phyloP scores from a whole-genome alignment of 1,140 invertebrate genomes.

The Babylonia areolata region DNA sequence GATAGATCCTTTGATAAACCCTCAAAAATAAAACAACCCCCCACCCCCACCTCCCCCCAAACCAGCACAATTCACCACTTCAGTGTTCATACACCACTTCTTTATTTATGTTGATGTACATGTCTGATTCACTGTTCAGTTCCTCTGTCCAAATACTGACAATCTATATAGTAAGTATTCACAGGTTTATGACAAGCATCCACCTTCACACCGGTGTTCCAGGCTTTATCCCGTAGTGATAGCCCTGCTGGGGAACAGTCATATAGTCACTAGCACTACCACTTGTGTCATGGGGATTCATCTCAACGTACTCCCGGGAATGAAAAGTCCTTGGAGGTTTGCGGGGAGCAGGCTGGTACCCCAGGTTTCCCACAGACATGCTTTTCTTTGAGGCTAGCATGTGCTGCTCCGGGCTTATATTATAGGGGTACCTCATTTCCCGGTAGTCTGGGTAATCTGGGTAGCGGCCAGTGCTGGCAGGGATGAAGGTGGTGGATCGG shows the following conservation, averaged over 20 bases:
- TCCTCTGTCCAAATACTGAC: constrained; percentile 3
- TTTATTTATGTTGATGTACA: too few species aligned
- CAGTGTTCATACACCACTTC: too few species aligned
- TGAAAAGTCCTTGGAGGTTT: constrained; percentile 62
- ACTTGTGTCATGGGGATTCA: constrained; percentile 51
- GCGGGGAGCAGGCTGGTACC: constrained; percentile 51
- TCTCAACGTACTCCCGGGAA: constrained; percentile 56
- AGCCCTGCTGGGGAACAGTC: constrained; percentile 38
- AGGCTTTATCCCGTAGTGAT: constrained; percentile 48
- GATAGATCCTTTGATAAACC: too few species aligned
- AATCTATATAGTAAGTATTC: constrained; percentile 10
- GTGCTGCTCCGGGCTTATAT: constrained; percentile 36
- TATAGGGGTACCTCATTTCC: constrained; percentile 42
- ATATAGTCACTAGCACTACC: constrained; percentile 45
- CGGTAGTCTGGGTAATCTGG: constrained; percentile 49
- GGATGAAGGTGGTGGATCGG: constrained; percentile 30
- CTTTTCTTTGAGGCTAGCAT: constrained; percentile 52
- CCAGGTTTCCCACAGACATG: constrained; percentile 62
- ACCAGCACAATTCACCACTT: too few species aligned
- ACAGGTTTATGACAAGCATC: not conserved
- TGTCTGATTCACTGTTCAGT: too few species aligned
- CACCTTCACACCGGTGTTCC: constrained; percentile 41
- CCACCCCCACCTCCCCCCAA: too few species aligned
- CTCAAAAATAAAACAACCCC: too few species aligned
- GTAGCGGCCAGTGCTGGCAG: constrained; percentile 19